These are phyloP conservation scores for Tragelaphus imberbis DNA, from an alignment of 2,113 vertebrate genomes.

Conservation along the genomic window DNA sequence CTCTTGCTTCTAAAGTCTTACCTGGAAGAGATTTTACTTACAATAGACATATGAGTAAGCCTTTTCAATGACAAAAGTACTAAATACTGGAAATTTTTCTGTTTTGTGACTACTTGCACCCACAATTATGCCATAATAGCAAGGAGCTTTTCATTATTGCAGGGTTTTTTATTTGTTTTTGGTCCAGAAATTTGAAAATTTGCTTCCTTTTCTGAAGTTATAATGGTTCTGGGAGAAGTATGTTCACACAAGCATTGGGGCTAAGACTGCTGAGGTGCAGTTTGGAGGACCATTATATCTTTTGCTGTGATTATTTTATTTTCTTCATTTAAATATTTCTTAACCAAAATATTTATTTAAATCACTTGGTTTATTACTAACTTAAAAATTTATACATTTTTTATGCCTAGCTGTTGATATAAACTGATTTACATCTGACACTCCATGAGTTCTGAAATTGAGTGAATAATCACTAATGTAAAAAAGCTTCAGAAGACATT, in stretches of 20 bases:
- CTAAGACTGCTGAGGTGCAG: neutral
- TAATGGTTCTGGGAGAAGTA: neutral
- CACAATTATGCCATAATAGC: neutral
- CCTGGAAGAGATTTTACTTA: neutral
- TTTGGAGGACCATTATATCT: neutral
- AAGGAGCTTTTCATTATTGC: neutral
- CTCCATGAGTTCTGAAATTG: neutral
- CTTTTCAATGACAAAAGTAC: neutral
- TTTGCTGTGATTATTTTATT: neutral
- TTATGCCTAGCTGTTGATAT: neutral
- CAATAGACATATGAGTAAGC: neutral
- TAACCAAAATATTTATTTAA: neutral
- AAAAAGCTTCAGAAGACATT: neutral
- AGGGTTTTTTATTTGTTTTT: neutral
- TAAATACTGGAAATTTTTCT: neutral
- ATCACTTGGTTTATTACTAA: neutral
- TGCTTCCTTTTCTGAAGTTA: neutral
- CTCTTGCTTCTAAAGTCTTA: neutral
- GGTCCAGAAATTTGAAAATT: neutral
- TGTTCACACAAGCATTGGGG: neutral
- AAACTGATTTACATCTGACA: neutral
- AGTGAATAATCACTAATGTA: neutral
- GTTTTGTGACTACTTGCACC: neutral
- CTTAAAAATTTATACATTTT: neutral
- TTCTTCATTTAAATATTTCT: neutral